Evolutionary conservation across 2,797 vertebrate genomes (phyloP), one percentile per base, ranked within the genome.

Genomic region (Chaetophractus vellerosus): DNA sequence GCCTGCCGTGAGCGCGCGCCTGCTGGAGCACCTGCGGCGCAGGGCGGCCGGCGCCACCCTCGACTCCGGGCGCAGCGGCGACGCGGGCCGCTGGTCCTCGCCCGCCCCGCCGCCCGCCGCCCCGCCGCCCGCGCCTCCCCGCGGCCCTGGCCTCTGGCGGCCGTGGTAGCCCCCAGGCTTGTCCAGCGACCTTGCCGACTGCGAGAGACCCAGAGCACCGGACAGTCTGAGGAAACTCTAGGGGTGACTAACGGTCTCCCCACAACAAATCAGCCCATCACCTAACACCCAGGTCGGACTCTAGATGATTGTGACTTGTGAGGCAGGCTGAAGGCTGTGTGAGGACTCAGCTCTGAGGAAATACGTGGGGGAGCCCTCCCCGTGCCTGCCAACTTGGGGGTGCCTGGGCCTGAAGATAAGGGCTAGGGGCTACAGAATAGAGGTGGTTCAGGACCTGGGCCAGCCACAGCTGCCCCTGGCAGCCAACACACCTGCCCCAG

Each of bases 11-110:
- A 97, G 98, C 93, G 96, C 94, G 55, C 98, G 98, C 41, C 97
- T 99, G 9, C 97, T 97, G 48, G 98, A 98, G 4, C 99, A 99
- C 85, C 97, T 99, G 50, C 98, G 98, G 84, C 98, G 97, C 88
- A 98, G 98, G 5, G 96, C 87, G 2, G 31, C 72, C 2, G 50
- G 80, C 59, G 48, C 87, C 57, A 52, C 45, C 92, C 41, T 36
- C 1, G 88, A 79, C 1, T 24, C n/a, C 14, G 33, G 93, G 1
- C 97, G 96, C 57, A 88, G 97, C 69, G 90, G 38, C n/a, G 45
- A 41, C 59, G 5, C 52, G 6, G 1, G 55, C 7, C 26, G 31
- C 41, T 21, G 10, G 3, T 57, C 82, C n/a, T 50, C 64, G 6
- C 82, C 83, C 0, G 9, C 85, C 14, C 63, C 45, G 4, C n/a